Evolutionary conservation across 2,113 vertebrate species (phyloP).

Genomic region (Podilymbus podiceps): DNA sequence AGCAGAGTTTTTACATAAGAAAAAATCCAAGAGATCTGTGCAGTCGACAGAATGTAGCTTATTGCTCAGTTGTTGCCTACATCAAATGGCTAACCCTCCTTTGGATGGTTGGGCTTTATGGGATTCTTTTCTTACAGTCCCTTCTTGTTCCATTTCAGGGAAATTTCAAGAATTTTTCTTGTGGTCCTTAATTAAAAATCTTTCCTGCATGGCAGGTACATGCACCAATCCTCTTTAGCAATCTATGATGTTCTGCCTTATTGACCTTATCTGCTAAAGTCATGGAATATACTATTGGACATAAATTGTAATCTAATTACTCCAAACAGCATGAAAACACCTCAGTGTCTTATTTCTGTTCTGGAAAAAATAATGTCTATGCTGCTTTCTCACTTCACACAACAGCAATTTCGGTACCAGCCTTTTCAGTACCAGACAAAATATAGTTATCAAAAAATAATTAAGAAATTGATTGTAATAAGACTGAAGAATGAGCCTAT

Average conservation of each 20-base stretch:
- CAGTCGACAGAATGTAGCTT: not conserved
- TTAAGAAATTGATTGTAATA: not conserved
- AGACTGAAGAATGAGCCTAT: not conserved
- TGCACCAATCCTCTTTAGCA: not conserved
- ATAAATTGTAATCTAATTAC: not conserved
- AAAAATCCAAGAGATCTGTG: not conserved
- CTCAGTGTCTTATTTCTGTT: not conserved
- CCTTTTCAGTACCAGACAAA: not conserved
- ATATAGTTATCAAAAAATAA: not conserved
- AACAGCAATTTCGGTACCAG: not conserved
- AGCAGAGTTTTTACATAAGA: not conserved
- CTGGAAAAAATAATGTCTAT: not conserved
- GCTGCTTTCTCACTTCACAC: not conserved
- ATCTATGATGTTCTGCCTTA: not conserved
- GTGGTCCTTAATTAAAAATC: not conserved
- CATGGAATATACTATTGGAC: not conserved
- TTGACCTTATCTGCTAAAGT: not conserved
- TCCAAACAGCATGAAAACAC: not conserved
- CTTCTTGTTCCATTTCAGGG: not conserved
- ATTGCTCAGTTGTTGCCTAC: not conserved
- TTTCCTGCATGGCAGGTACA: not conserved
- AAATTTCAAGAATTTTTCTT: not conserved
- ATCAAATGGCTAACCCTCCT: not conserved
- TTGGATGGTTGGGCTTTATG: not conserved
- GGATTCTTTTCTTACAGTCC: not conserved